Percentiles rank a stretch among this genome's conserved stretches.
Evolutionary conservation across 2,797 vertebrate genomes (phyloP).

Genomic region (Onychomys arenicola): DNA sequence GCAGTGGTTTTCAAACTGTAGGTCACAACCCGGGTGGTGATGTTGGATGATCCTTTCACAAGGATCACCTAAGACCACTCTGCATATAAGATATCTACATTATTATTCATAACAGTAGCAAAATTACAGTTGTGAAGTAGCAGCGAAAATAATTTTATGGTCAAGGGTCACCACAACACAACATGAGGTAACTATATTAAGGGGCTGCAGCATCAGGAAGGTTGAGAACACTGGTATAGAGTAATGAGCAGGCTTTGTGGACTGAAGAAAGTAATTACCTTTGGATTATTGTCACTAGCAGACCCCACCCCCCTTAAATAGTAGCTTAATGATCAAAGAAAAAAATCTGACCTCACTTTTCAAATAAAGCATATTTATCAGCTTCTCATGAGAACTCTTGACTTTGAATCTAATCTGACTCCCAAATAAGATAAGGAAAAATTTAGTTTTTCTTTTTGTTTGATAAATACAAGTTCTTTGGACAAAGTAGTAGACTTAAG

Average conservation of each 20-base stretch:
- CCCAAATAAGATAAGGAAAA: conserved; percentile 60
- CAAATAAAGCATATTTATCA: conserved; percentile 48
- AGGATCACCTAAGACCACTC: not conserved
- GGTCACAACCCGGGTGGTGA: not conserved
- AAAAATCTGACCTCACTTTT: conserved; percentile 1
- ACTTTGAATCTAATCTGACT: conserved; percentile 54
- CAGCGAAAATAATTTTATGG: not conserved
- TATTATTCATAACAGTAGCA: not conserved
- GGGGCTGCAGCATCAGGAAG: not conserved
- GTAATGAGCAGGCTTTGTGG: not conserved
- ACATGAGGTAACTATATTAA: not conserved
- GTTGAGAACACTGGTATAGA: not conserved
- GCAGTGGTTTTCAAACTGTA: not conserved
- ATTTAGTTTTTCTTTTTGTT: conserved; percentile 53
- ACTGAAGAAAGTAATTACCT: conserved; percentile 17
- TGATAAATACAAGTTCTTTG: conserved; percentile 49
- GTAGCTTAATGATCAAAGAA: conserved; percentile 40
- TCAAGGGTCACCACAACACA: not conserved
- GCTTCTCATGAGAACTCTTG: conserved; percentile 29
- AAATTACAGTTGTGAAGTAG: not conserved
- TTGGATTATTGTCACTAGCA: not conserved
- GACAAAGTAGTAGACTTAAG: conserved; percentile 28
- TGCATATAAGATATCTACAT: not conserved
- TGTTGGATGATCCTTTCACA: not conserved
- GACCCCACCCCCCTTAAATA: not conserved